Percentiles rank a stretch among this genome's conserved stretches.
Conservation (phyloP, 2,797 vertebrate species). For the Macroramphosus scolopax region DNA sequence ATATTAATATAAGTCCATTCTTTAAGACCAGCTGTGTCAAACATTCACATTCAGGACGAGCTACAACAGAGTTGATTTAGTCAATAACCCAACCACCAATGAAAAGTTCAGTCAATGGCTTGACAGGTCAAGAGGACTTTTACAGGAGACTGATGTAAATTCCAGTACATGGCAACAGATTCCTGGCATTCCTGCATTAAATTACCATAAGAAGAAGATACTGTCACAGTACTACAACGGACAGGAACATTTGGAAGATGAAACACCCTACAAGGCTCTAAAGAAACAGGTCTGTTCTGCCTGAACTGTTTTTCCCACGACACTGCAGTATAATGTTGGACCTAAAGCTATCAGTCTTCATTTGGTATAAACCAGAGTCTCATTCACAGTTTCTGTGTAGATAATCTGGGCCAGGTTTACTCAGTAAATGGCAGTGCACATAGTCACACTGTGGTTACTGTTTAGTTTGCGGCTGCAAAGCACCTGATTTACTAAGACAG, state of each 20-base stretch:
- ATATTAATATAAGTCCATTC: too few species aligned
- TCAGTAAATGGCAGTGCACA: neutral
- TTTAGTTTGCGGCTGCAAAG: neutral
- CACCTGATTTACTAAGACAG: constrained; percentile 7
- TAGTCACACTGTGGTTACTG: neutral
- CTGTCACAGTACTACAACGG: constrained; percentile 5
- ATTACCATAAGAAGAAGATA: constrained; percentile 35
- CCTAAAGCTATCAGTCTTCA: neutral
- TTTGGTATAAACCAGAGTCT: neutral
- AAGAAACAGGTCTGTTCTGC: constrained; percentile 5
- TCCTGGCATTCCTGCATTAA: constrained; percentile 58
- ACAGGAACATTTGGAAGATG: constrained; percentile 4
- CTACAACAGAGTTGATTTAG: too few species aligned
- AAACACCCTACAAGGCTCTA: constrained; percentile 2
- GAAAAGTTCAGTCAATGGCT: too few species aligned
- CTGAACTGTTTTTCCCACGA: constrained; percentile 2
- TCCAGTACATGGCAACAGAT: constrained; percentile 29
- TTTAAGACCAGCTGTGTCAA: too few species aligned
- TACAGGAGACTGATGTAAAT: constrained; percentile 35
- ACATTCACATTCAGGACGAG: too few species aligned
- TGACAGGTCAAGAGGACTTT: constrained; percentile 45
- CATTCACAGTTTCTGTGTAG: neutral
- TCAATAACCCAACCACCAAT: too few species aligned
- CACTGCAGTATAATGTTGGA: neutral
- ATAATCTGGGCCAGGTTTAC: neutral